phyloP scores from a whole-genome alignment of 1,140 invertebrate genomes.

The Bursaphelenchus mucronatus region DNA sequence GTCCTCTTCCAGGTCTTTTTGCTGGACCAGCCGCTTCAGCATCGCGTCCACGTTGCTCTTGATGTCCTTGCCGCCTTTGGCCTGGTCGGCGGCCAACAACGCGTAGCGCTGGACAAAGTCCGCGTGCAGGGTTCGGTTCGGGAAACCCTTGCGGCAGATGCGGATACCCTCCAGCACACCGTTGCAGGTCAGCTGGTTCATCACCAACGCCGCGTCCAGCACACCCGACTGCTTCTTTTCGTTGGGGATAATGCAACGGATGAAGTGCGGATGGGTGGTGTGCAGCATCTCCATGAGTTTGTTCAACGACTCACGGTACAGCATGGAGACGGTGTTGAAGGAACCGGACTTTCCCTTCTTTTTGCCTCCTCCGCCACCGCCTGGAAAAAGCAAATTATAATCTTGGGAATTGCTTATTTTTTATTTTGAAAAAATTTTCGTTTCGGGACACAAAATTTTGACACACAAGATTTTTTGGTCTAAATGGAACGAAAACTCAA shows the following conservation, averaged over 20 bases:
- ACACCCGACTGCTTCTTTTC: conserved; percentile 84
- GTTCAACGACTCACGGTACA: conserved; percentile 59
- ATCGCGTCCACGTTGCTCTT: conserved; percentile 46
- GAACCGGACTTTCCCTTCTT: conserved; percentile 45
- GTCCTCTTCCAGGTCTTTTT: conserved; percentile 59
- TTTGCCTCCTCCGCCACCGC: conserved; percentile 7
- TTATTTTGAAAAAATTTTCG: no score
- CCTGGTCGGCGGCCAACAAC: conserved; percentile 57
- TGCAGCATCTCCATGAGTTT: conserved; percentile 59
- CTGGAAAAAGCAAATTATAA: no score
- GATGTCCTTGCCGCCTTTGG: conserved; percentile 42
- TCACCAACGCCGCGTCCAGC: conserved; percentile 53
- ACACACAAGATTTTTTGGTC: no score
- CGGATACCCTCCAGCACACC: conserved; percentile 99
- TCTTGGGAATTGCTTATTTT: no score
- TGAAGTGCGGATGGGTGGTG: conserved; percentile 90
- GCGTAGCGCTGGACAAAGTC: conserved; percentile 98
- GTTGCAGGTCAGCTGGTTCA: conserved; percentile 89
- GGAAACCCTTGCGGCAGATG: conserved; percentile 99
- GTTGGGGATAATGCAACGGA: conserved; percentile 99
- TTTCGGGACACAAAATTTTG: no score
- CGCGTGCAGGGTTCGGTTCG: conserved; percentile 98
- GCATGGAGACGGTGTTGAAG: conserved; percentile 60
- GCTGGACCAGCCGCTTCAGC: conserved; percentile 70
- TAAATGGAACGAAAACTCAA: no score